A percentile compares a stretch with the other conserved stretches of the same genome.
Conservation (phyloP, 2,113 vertebrate species). For the Cyrtonyx montezumae region DNA sequence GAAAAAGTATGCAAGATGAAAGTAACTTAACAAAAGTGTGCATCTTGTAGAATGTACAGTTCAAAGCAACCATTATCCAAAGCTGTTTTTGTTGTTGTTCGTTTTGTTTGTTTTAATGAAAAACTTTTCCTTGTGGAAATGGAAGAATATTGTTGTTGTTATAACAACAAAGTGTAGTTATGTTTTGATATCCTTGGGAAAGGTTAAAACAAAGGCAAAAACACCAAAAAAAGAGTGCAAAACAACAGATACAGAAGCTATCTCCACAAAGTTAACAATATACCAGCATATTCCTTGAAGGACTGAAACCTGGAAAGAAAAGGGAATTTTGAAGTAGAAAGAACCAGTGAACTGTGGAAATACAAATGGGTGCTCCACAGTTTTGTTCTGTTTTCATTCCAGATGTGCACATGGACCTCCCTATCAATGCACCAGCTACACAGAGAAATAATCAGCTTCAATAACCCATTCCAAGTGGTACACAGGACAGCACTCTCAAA, state of each 20-base stretch:
- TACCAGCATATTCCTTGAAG: neutral
- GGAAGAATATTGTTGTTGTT: neutral
- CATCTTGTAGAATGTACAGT: neutral
- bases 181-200: neutral
- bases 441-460: neutral
- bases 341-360: neutral
- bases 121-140: neutral
- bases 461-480: neutral
- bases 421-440: neutral
- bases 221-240: neutral
- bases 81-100: neutral
- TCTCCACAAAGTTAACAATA: neutral
- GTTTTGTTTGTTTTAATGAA: neutral
- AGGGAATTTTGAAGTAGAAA: neutral
- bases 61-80: neutral
- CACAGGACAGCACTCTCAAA: neutral
- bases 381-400: neutral
- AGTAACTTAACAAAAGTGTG: neutral
- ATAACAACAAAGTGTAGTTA: neutral
- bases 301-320: neutral
- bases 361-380: neutral
- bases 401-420: neutral
- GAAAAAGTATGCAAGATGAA: neutral
- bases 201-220: conserved; percentile 17
- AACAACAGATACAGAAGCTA: neutral